phyloP scores from a whole-genome alignment of 2,113 vertebrate species.

The Butastur rufipennis region DNA sequence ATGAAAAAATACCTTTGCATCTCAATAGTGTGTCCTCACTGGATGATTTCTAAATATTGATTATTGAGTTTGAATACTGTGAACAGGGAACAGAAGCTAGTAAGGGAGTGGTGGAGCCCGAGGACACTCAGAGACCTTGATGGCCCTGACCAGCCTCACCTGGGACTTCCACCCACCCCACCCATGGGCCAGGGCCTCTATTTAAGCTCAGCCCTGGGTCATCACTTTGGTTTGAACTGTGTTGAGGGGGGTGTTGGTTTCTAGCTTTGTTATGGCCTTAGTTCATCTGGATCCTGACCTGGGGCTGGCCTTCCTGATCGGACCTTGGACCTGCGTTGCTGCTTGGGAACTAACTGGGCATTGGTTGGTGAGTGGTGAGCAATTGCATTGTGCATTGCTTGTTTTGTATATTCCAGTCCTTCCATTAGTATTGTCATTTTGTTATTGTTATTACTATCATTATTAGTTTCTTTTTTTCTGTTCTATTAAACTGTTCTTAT shows the following conservation, averaged over 20 bases:
- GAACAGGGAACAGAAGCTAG: background rate
- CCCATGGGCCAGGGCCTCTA: background rate
- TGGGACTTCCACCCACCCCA: background rate
- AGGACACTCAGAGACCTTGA: background rate
- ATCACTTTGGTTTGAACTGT: accelerated
- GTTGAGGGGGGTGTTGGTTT: accelerated
- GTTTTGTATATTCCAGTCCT: too few relatives aligned
- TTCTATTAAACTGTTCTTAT: too few relatives aligned
- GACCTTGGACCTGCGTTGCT: accelerated
- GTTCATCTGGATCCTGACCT: accelerated
- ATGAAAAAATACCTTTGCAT: background rate
- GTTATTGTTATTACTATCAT: too few relatives aligned
- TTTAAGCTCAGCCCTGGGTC: background rate
- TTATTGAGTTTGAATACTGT: background rate
- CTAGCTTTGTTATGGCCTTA: accelerated
- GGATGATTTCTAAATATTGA: background rate
- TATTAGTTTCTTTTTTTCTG: too few relatives aligned
- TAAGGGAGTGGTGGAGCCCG: accelerated
- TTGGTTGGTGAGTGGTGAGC: too few relatives aligned
- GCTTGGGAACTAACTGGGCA: too few relatives aligned
- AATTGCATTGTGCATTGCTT: too few relatives aligned
- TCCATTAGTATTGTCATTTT: too few relatives aligned
- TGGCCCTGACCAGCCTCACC: background rate
- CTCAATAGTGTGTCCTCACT: background rate
- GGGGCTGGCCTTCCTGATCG: accelerated